Base-by-base conservation (phyloP, 2,888 invertebrate genomes). In the Thera britannica region DNA sequence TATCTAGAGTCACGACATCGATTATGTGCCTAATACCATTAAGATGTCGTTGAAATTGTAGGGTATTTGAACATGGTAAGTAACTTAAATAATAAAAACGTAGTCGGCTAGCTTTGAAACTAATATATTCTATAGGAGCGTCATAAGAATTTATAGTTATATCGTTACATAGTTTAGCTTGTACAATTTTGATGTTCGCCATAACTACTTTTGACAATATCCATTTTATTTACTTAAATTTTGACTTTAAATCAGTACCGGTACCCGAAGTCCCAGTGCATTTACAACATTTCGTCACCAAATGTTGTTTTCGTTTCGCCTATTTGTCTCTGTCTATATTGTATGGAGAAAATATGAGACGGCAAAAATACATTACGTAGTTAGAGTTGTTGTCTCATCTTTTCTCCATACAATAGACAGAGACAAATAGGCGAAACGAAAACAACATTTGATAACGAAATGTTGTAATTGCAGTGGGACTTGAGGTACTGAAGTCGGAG, bases 21-120 rank as follows among this genome's bases (percentile, higher is more conserved):
- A 67, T 59, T 12, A 58, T 65, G 72, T 72, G 72, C 69, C 72
- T 72, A 67, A 62, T 69, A 69, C 63, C 67, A 49, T 55, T 58
- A 44, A 48, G 51, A 58, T 65, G 35, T 49, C 6, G n/a, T 9
- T 12, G 8, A 55, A 68, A 23, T 41, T 49, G 58, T 65, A 35
- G 58, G 68, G 70, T 70, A 70, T 70, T 70, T 66, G 70, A 70
- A 60, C 63, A 66, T 61, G 62, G 12, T 44, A 55, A n/a, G 5
- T 23, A 41, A 58, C 7, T 68, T 38, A 62, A 62, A 1, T 56
- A 57, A 35, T 35, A 11, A 23, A 49, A 38, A 55, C 3, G 63
- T 69, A 66, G 69, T 65, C 56, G 9, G 69, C 69, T 69, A 69
- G 65, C 69, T 64, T 69, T 5, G 38, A 58, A 12, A 11, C 48